Evolutionary conservation across 2,113 vertebrate genomes (phyloP), one percentile per base, ranked within the genome.

Genomic region (Sphyrna mokarran): DNA sequence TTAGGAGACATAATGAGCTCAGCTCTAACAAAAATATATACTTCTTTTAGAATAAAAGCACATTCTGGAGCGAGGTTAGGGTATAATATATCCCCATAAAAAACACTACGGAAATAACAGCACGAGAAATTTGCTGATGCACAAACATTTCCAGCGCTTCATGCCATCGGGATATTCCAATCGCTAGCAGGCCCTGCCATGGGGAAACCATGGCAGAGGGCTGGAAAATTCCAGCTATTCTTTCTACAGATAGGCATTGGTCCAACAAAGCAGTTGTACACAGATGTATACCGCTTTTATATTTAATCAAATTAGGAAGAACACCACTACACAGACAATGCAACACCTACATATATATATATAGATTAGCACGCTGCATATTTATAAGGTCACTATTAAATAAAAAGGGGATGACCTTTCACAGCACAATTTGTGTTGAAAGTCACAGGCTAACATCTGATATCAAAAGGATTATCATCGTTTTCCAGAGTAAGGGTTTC

Each of bases 301-400:
- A 70, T 69, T 94, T 69, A 70, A 29, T 94, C 37, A 94, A 69
- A 43, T 48, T 11, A 43, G 69, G 63, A 93, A 76, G 61, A 66
- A n/a, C 66, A 93, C 89, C 37, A 18, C 68, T 95, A 66, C 72
- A 72, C 9, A 72, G 66, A 26, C 94, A 95, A 69, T 72, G 68
- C 93, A 95, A 54, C 69, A 72, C 69, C 66, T 63, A 63, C 66
- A 68, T 68, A 68, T 70, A 48, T n/a, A 95, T 72, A 95, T 72
- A 72, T 68, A 95, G 11, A 95, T 18, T 29, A 69, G 69, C 68
- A 72, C 68, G 54, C 23, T 72, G 43, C 26, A 23, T 54, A 72
- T 29, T 48, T 95, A 95, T 29, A 95, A 26, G 69, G 69, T 33
- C 40, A 94, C 43, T 48, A 72, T 95, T 95, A 95, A 95, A 14